phyloP scores from a whole-genome alignment of 2,888 invertebrate species.

The Ophion slaviceki region DNA sequence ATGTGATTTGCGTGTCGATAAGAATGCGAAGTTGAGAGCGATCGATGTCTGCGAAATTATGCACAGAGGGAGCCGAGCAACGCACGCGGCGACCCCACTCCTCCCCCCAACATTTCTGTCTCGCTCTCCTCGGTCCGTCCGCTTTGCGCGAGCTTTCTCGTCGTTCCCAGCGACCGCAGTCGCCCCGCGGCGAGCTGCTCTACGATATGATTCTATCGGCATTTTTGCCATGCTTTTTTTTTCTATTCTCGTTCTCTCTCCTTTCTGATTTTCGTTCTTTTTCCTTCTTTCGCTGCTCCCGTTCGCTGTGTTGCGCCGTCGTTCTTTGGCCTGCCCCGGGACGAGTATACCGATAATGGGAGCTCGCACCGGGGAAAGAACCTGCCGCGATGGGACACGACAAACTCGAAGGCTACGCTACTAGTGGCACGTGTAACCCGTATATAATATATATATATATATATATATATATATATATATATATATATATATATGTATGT shows the following conservation, averaged over 20 bases:
- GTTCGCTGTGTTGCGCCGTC: constrained; percentile 7
- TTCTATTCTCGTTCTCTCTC: neutral
- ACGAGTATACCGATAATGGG: constrained; percentile 29
- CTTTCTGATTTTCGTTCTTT: constrained; percentile 35
- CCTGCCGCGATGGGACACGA: constrained; percentile 20
- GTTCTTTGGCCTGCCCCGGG: neutral
- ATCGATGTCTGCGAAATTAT: no score
- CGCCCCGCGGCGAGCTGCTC: no score
- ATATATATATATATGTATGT: constrained; percentile 27
- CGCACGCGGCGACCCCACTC: no score
- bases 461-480: neutral
- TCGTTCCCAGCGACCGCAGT: neutral
- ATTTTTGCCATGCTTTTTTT: neutral
- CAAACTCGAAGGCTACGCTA: no score
- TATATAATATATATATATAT: constrained; percentile 21
- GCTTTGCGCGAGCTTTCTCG: neutral
- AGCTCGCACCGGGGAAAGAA: constrained; percentile 33
- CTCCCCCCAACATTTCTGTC: no score
- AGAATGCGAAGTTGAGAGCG: no score
- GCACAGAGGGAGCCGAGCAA: no score
- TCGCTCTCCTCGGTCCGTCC: no score
- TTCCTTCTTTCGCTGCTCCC: constrained; percentile 42
- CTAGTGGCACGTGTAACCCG: neutral
- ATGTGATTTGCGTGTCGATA: no score
- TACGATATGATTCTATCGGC: no score